Percentiles rank a stretch among this genome's conserved stretches.
These are phyloP conservation scores for Strigamia crassipes DNA, from an alignment of 2,888 invertebrate species.

Conservation along the genomic window DNA sequence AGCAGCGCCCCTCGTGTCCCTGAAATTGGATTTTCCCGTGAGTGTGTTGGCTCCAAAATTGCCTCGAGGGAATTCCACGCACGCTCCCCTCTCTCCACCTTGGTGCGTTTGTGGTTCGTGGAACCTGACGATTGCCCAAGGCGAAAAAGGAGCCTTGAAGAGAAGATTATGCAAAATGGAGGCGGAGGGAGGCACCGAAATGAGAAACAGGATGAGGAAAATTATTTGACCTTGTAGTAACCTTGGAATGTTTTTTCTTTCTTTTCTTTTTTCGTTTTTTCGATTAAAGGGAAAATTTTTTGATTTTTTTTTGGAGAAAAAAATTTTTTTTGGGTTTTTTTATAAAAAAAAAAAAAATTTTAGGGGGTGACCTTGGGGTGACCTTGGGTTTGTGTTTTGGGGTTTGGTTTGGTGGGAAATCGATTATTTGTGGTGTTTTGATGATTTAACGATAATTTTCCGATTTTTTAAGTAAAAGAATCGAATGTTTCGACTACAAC, in stretches of 20 bases:
- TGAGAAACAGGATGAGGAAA: constrained; percentile 34
- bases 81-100: constrained; percentile 19
- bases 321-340: too few species aligned
- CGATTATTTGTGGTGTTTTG: too few species aligned
- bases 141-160: constrained; percentile 34
- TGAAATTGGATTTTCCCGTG: constrained; percentile 13
- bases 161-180: constrained; percentile 22
- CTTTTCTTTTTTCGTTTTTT: background rate
- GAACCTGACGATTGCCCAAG: constrained; percentile 31
- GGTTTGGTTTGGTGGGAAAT: too few species aligned
- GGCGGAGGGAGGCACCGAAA: constrained; percentile 7
- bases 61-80: constrained; percentile 32
- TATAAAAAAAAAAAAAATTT: too few species aligned
- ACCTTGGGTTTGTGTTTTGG: background rate
- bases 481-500: too few species aligned
- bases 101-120: constrained; percentile 31
- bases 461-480: too few species aligned
- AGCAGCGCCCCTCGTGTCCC: background rate
- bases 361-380: background rate
- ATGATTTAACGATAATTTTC: too few species aligned
- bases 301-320: too few species aligned
- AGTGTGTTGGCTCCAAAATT: constrained; percentile 40
- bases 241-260: background rate
- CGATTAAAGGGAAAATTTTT: background rate
- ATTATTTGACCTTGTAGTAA: constrained; percentile 31